These are phyloP conservation scores for Geothlypis trichas DNA, from an alignment of 2,113 vertebrate species.

Conservation along the genomic window DNA sequence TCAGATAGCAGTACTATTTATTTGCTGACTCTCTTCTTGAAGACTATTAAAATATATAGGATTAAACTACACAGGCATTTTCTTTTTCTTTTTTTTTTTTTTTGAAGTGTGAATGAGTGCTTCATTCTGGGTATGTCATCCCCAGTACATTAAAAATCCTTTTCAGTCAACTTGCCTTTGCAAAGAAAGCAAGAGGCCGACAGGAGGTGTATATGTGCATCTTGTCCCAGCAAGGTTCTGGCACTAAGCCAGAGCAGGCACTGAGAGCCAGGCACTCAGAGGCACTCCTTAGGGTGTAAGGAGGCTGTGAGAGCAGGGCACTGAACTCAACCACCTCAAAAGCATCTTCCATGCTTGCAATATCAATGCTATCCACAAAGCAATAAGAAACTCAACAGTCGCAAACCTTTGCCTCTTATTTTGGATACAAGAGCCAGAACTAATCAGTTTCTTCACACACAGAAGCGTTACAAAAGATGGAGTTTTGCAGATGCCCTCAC, in stretches of 20 bases:
- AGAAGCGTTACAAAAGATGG: background rate
- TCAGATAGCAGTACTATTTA: background rate
- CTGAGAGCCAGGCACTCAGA: background rate
- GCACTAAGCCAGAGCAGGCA: background rate
- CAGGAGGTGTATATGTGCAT: background rate
- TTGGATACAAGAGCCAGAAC: background rate
- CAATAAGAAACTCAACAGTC: background rate
- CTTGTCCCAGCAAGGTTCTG: background rate
- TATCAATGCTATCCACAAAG: background rate
- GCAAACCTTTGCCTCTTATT: background rate
- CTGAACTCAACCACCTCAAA: background rate
- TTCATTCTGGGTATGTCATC: background rate
- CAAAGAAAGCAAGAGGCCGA: background rate
- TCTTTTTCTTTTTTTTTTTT: background rate
- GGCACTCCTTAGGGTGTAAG: fast-evolving
- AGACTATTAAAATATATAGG: background rate
- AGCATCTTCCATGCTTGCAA: background rate
- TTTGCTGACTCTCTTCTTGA: background rate
- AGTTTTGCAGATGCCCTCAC: background rate
- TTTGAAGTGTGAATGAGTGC: background rate
- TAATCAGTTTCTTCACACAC: background rate
- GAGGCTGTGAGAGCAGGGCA: background rate
- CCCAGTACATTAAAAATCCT: background rate
- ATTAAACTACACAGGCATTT: background rate
- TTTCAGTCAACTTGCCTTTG: background rate